A percentile compares a stretch with the other conserved stretches of the same genome.
Conservation (phyloP, 2,797 vertebrate genomes). For the Choloepus didactylus region DNA sequence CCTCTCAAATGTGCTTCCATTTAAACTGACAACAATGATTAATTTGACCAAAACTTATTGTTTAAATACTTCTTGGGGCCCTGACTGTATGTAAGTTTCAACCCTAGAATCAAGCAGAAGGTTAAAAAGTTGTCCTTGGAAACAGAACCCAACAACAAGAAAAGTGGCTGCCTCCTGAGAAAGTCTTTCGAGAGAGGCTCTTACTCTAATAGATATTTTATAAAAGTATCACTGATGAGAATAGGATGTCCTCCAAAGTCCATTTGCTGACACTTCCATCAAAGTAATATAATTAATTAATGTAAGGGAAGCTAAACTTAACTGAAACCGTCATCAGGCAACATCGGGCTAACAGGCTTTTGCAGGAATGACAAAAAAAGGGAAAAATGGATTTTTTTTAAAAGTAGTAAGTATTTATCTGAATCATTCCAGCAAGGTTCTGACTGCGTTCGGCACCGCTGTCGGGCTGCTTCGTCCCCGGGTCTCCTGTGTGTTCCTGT, state of each 20-base stretch:
- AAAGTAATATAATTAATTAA: not conserved
- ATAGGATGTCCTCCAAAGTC: not conserved
- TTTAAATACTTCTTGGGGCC: not conserved
- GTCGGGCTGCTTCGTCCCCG: too few relatives aligned
- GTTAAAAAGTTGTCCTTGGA: not conserved
- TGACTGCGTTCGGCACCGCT: too few relatives aligned
- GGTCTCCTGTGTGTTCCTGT: not conserved
- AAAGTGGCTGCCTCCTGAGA: not conserved
- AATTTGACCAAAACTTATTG: not conserved
- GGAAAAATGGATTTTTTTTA: not conserved
- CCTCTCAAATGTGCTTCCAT: not conserved
- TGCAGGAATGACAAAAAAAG: not conserved
- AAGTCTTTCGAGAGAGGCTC: constrained; percentile 37
- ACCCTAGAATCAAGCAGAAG: not conserved
- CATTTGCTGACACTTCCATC: not conserved
- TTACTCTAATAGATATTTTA: not conserved
- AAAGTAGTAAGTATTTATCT: not conserved
- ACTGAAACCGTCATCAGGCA: not conserved
- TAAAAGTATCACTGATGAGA: constrained; percentile 25
- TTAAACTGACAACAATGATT: not conserved
- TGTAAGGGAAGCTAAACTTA: constrained; percentile 1
- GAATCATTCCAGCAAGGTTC: not conserved
- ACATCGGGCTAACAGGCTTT: not conserved
- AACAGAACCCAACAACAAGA: not conserved
- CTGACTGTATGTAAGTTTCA: not conserved